These are phyloP conservation scores for Anadara kagoshimensis DNA, from an alignment of 1,140 invertebrate species.

Conservation along the genomic window DNA sequence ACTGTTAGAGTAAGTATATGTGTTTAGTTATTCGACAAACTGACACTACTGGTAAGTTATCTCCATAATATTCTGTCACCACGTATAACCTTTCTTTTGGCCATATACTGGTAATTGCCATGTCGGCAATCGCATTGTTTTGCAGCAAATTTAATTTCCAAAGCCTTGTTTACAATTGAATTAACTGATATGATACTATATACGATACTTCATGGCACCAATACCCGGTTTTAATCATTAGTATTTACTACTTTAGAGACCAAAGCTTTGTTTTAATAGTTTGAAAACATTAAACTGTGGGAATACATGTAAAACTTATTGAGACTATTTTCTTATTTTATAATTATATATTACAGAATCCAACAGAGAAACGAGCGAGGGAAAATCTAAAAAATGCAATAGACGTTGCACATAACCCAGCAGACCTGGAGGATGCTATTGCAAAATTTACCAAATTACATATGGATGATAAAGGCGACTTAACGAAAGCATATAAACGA, in stretches of 20 bases:
- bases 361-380: constrained; percentile 1
- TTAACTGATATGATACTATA: background rate
- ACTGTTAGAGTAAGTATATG: too few species aligned
- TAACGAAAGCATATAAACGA: constrained; percentile 4
- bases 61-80: too few species aligned
- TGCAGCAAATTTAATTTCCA: background rate
- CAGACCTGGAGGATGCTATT: background rate
- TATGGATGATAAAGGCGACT: constrained; percentile 17
- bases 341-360: background rate
- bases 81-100: too few species aligned
- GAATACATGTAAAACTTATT: background rate
- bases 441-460: constrained; percentile 8
- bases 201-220: too few species aligned
- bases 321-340: background rate
- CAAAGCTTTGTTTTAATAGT: too few species aligned
- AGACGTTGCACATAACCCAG: background rate
- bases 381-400: background rate
- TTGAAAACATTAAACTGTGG: background rate
- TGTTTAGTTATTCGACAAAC: too few species aligned
- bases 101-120: too few species aligned
- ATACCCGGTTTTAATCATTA: too few species aligned
- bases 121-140: constrained; percentile 1
- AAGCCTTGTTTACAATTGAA: background rate
- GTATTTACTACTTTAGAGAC: too few species aligned
- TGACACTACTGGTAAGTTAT: too few species aligned